phyloP scores from a whole-genome alignment of 2,797 vertebrate species.

The Mus minutoides region DNA sequence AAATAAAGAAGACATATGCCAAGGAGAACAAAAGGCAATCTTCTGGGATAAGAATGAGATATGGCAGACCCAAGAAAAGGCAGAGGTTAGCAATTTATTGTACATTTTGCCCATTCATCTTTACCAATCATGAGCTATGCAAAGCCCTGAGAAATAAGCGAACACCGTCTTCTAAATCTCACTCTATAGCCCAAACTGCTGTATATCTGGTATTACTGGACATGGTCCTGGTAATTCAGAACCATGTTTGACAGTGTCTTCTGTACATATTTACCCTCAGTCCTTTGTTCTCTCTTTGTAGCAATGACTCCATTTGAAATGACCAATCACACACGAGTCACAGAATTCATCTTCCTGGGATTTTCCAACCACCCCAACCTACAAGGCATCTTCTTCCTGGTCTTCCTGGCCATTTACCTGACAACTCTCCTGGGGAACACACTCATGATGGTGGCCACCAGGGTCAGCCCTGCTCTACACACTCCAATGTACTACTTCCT shows the following conservation, averaged over 20 bases:
- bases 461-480: conserved; percentile 16
- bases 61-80: background rate
- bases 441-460: conserved; percentile 65
- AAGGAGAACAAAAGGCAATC: background rate
- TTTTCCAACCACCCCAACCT: conserved; percentile 71
- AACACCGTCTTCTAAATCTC: background rate
- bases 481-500: conserved; percentile 75
- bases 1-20: background rate
- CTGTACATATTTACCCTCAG: background rate
- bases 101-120: background rate
- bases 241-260: background rate
- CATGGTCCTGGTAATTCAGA: background rate
- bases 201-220: background rate
- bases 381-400: conserved; percentile 61
- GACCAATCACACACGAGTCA: conserved; percentile 61
- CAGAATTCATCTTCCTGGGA: conserved; percentile 75
- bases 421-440: conserved; percentile 67
- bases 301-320: background rate
- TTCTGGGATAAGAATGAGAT: background rate
- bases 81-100: background rate
- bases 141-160: background rate
- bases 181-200: no score
- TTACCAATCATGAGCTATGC: background rate
- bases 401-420: conserved; percentile 68
- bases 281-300: background rate